phyloP scores from a whole-genome alignment of 2,888 invertebrate genomes.

The Dryobota labecula region DNA sequence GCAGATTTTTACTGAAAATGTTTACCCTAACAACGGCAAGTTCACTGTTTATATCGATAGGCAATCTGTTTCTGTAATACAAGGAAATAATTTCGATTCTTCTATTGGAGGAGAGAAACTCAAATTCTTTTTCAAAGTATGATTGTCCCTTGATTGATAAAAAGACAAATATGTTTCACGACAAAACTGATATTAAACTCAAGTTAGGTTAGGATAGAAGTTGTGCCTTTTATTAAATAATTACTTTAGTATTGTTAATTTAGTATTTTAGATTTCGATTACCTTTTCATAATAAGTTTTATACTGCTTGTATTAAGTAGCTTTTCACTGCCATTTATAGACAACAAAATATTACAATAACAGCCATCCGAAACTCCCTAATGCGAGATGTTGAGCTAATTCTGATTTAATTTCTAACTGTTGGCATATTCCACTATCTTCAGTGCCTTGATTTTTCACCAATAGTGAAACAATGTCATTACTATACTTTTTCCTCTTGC shows the following conservation, averaged over 20 bases:
- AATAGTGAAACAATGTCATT: too few relatives aligned
- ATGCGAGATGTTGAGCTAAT: neutral
- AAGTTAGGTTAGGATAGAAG: conserved; percentile 9
- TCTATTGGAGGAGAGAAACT: conserved; percentile 80
- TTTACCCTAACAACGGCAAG: conserved; percentile 77
- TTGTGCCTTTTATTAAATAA: conserved; percentile 16
- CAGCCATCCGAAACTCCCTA: neutral
- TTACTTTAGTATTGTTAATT: conserved; percentile 4
- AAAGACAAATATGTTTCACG: neutral
- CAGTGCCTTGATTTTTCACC: neutral
- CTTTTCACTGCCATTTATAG: neutral
- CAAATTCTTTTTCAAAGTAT: conserved; percentile 74
- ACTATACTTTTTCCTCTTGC: too few relatives aligned
- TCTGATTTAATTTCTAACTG: neutral
- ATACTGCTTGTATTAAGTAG: conserved; percentile 36
- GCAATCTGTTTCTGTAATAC: conserved; percentile 78
- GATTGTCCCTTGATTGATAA: conserved; percentile 4
- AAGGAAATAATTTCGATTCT: conserved; percentile 77
- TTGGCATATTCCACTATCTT: neutral
- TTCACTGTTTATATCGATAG: conserved; percentile 79
- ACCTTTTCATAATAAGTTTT: conserved; percentile 41
- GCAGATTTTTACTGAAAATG: conserved; percentile 74
- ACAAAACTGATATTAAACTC: neutral
- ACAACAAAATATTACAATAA: neutral
- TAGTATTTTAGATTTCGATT: conserved; percentile 21